Base-by-base conservation (phyloP, 2,888 invertebrate genomes). In the Oscheius myriophilus region DNA sequence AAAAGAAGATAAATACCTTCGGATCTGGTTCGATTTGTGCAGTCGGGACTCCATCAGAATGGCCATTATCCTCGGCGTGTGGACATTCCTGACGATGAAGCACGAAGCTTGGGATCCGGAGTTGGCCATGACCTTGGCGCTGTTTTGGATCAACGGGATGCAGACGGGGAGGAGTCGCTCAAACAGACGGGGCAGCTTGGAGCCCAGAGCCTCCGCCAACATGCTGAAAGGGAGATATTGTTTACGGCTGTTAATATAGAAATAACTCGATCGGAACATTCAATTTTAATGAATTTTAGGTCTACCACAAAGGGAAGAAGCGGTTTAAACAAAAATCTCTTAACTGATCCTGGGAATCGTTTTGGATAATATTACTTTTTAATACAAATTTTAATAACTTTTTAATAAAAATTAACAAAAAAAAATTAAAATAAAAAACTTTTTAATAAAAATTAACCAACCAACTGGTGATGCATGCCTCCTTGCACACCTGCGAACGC, bases 401-500 rank as follows among this genome's bases (percentile, higher is more conserved):
- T n/a, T n/a, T n/a, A n/a, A n/a, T n/a, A n/a, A n/a, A n/a, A n/a
- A n/a, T n/a, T n/a, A n/a, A n/a, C n/a, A n/a, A n/a, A n/a, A n/a
- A n/a, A n/a, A n/a, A n/a, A n/a, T n/a, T n/a, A 25, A 7, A 25
- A 14, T 21, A 14, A 16, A 53, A 11, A n/a, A 42, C 67, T 67
- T 3, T 33, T 33, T 33, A 33, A 33, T 9, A 33, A 33, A 33
- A 33, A 33, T 33, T 33, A 9, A 33, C 33, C 3, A 84, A 95
- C 49, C 96, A 94, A 82, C 96, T 91, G 0, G 96, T 94, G 71
- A 96, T 92, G 87, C 96, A 96, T 1, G 94, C 94, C 88, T 98
- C 98, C 57, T 97, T 91, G 0, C 96, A 96, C 71, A 96, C 93
- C 89, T 93, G 93, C 80, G 96, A 97, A 7, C 95, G 90, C 11